Conservation (phyloP, 2,888 invertebrate species). For the Luperina testacea region DNA sequence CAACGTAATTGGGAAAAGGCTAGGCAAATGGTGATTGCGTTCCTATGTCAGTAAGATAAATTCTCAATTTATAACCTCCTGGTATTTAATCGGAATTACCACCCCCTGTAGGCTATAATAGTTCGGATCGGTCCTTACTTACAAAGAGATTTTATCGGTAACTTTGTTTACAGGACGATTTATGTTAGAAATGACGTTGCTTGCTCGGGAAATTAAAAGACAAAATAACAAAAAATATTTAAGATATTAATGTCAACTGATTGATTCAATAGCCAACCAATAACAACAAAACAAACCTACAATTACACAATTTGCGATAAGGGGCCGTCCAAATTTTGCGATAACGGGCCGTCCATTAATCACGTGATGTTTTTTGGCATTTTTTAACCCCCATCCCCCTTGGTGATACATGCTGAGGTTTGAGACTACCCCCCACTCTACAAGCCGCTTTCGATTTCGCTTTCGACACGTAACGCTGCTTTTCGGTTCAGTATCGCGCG, state of each 20-base stretch:
- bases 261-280: background rate
- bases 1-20: no score
- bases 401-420: no score
- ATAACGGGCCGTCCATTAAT: no score
- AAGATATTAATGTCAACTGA: background rate
- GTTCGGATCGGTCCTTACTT: background rate
- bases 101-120: background rate
- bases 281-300: no score
- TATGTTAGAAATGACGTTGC: background rate
- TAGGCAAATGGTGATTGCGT: background rate
- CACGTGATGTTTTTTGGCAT: no score
- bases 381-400: no score
- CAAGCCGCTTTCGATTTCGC: no score
- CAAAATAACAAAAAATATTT: background rate
- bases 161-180: conserved; percentile 4
- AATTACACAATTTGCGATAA: background rate
- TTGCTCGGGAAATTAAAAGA: background rate
- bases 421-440: no score
- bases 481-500: no score
- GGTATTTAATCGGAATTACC: conserved; percentile 16
- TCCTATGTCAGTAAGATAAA: conserved; percentile 17
- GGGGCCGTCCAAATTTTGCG: no score
- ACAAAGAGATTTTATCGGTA: conserved; percentile 30
- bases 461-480: no score
- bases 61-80: conserved; percentile 22